Evolutionary conservation across 37 sponge, comb jelly and placozoan genomes (phyloP), one percentile per base, ranked within the genome.

Genomic region (Halichondria panicea): DNA sequence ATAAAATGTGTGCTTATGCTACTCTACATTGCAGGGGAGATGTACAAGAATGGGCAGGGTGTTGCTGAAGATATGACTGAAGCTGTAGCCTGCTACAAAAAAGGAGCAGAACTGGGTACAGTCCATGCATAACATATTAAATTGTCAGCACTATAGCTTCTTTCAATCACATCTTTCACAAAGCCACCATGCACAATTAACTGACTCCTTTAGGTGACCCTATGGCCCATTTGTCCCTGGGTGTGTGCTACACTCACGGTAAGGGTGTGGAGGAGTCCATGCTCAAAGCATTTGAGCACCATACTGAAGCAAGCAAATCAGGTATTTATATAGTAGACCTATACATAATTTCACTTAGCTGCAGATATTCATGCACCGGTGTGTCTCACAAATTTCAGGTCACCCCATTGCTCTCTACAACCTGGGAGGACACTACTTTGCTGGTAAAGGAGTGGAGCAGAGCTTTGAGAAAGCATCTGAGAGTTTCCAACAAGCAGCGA

Each of bases 381-480:
- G n/a, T n/a, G n/a, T n/a, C n/a, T n/a, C n/a, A n/a, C n/a, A n/a
- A n/a, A n/a, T 15, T 52, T 19, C 71, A 94, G 94, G 84, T 45
- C 55, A 72, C 31, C 71, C 84, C 24, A 39, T 87, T 30, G 95
- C 81, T 1, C 63, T 82, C 27, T 91, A 95, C 63, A 91, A 91
- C 50, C 76, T 91, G 18, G 95, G 86, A 1, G 72, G 69, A 15
- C 82, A 80, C 40, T 95, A 91, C 68, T 95, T 91, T 50, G 68
- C 89, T 36, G 93, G 95, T 27, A 84, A 84, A 38, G 95, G 95
- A 31, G 87, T 85, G 18, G 79, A 75, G 30, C 70, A 75, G 33
- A 83, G 78, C 44, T 84, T 84, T 32, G 70, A 79, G 37, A 95
- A 85, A 40, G 95, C 95, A 37, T 89, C 75, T 1, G 82, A 87